A percentile compares a stretch with the other conserved stretches of the same genome.
Conservation (phyloP, 2,113 vertebrate species). For the Hippopotamus amphibius region DNA sequence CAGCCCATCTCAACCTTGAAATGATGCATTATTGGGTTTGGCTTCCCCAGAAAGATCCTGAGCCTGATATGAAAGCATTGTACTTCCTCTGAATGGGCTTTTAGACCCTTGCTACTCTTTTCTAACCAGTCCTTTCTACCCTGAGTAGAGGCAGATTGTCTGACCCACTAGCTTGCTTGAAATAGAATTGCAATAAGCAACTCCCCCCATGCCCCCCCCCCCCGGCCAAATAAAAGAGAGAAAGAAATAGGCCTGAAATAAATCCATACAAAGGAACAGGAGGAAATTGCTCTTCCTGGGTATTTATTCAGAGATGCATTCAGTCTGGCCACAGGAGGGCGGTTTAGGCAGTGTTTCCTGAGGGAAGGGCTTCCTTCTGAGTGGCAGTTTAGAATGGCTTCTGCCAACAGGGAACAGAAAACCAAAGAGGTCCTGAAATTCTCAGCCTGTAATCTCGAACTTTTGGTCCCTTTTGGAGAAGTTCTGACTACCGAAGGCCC, state of each 20-base stretch:
- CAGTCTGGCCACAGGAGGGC: constrained; percentile 49
- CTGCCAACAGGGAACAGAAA: constrained; percentile 23
- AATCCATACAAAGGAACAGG: constrained; percentile 51
- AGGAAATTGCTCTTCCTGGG: constrained; percentile 39
- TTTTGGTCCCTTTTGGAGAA: constrained; percentile 29
- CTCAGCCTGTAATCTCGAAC: background rate
- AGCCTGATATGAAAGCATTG: constrained; percentile 24
- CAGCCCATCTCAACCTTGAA: background rate
- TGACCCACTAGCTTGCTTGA: constrained; percentile 51
- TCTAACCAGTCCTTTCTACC: constrained; percentile 30
- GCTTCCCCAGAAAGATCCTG: constrained; percentile 11
- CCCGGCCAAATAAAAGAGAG: background rate
- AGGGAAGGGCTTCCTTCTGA: background rate
- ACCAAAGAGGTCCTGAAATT: constrained; percentile 14
- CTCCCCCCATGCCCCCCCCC: background rate
- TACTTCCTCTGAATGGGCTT: constrained; percentile 49
- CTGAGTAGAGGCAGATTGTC: constrained; percentile 42
- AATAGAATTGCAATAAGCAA: constrained; percentile 66
- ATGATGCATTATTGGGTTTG: background rate
- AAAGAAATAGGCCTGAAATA: constrained; percentile 53
- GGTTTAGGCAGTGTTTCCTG: constrained; percentile 51
- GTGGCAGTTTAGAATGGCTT: background rate
- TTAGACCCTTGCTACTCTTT: constrained; percentile 56
- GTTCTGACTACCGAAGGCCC: background rate
- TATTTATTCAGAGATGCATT: constrained; percentile 54